A percentile compares a stretch with the other conserved stretches of the same genome.
phyloP scores from a whole-genome alignment of 2,797 vertebrate species.

The Gymnodraco acuticeps region DNA sequence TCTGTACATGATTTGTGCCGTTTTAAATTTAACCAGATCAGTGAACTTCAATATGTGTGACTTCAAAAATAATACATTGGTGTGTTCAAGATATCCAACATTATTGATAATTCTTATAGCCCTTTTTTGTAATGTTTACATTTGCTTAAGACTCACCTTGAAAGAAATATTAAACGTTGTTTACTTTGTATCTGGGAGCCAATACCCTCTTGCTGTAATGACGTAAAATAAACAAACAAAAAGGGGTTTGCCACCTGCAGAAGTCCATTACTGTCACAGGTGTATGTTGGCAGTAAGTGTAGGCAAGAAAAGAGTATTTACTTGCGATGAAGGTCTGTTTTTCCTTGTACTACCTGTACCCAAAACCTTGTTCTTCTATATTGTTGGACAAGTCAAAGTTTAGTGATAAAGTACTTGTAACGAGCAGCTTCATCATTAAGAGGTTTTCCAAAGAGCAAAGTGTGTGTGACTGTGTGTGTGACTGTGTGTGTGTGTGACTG shows the following conservation, averaged over 20 bases:
- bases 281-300: constrained; percentile 17
- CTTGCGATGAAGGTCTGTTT: constrained; percentile 24
- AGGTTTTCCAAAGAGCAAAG: constrained; percentile 24
- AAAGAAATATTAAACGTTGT: constrained; percentile 45
- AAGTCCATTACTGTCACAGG: constrained; percentile 55
- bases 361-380: constrained; percentile 23
- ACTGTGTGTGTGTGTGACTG: too few relatives aligned
- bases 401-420: constrained; percentile 43
- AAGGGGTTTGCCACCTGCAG: constrained; percentile 41
- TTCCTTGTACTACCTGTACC: constrained; percentile 33
- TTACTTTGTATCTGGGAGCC: constrained; percentile 44
- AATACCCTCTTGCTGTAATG: constrained; percentile 23
- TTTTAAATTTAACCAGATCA: too few relatives aligned
- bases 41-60: too few relatives aligned
- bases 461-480: neutral
- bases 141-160: constrained; percentile 8
- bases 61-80: too few relatives aligned
- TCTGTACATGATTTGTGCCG: too few relatives aligned
- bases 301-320: constrained; percentile 21
- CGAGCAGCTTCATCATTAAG: constrained; percentile 25
- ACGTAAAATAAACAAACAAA: constrained; percentile 49
- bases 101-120: too few relatives aligned
- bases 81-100: too few relatives aligned
- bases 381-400: constrained; percentile 31
- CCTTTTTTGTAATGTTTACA: too few relatives aligned